A percentile compares a stretch with the other conserved stretches of the same genome.
Conservation (phyloP, 2,888 invertebrate genomes). For the Ennomos fuscantarius region DNA sequence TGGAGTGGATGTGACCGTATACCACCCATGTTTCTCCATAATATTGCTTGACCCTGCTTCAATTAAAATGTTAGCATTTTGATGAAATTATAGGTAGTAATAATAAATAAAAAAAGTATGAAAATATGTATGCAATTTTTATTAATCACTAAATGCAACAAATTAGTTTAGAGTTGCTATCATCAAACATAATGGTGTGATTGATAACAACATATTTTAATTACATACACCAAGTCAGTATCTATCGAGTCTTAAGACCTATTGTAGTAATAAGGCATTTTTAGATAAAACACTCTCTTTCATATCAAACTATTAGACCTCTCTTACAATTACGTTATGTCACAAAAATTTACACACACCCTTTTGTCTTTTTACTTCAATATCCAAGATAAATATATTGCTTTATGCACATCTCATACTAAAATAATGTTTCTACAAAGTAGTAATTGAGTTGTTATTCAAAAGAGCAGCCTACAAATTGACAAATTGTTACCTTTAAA, state of each 20-base stretch:
- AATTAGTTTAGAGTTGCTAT: conserved; percentile 79
- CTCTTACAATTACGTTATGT: conserved; percentile 66
- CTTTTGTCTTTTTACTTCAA: conserved; percentile 61
- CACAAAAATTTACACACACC: conserved; percentile 73
- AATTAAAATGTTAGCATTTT: too few relatives aligned
- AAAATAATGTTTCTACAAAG: conserved; percentile 63
- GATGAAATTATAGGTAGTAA: too few relatives aligned
- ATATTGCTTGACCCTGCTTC: too few relatives aligned
- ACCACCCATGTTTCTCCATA: too few relatives aligned
- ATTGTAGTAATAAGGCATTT: conserved; percentile 84
- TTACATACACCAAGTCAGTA: conserved; percentile 79
- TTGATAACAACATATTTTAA: conserved; percentile 69
- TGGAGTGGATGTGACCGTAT: too few relatives aligned
- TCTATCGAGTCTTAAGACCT: conserved; percentile 83
- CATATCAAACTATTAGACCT: conserved; percentile 83
- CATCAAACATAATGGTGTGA: conserved; percentile 66
- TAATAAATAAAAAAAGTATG: conserved; percentile 49
- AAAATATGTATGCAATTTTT: conserved; percentile 85
- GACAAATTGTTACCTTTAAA: conserved; percentile 58
- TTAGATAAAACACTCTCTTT: conserved; percentile 81
- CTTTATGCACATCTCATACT: conserved; percentile 63
- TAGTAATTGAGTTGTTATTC: conserved; percentile 74
- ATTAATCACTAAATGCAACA: conserved; percentile 85
- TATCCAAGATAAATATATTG: conserved; percentile 70
- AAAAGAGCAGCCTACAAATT: conserved; percentile 75